phyloP scores from a whole-genome alignment of 2,797 vertebrate genomes.

The Bradypodion ventrale region DNA sequence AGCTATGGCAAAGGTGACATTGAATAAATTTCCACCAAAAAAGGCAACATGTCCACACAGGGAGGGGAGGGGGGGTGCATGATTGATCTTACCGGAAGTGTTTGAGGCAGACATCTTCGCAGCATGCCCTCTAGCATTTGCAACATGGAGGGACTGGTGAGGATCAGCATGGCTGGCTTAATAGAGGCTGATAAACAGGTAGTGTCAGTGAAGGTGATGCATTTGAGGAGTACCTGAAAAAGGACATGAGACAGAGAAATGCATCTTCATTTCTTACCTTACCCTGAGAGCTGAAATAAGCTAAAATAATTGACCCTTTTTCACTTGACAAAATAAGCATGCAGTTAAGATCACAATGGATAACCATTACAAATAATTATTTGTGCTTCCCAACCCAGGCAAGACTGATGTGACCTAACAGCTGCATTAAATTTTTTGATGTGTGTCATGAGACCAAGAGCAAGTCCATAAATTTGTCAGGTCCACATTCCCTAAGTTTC shows the following conservation, averaged over 20 bases:
- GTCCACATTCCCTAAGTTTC: too few species aligned
- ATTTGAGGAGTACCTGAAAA: background rate
- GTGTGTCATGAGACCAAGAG: too few species aligned
- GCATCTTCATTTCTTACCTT: background rate
- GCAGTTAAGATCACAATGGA: too few species aligned
- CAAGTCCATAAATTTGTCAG: too few species aligned
- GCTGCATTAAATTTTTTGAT: too few species aligned
- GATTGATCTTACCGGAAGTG: slow-evolving; percentile 33
- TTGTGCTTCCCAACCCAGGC: background rate
- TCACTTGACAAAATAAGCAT: too few species aligned
- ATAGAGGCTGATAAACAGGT: background rate
- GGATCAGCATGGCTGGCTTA: slow-evolving; percentile 5
- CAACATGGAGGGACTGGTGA: slow-evolving; percentile 37
- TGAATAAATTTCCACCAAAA: background rate
- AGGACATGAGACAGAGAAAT: background rate
- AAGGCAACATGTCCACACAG: background rate
- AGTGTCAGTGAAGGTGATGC: background rate
- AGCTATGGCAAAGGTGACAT: background rate
- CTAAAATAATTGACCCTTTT: too few species aligned
- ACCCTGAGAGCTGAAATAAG: too few species aligned
- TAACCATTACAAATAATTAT: too few species aligned
- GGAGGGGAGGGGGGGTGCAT: background rate
- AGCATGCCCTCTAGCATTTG: slow-evolving; percentile 1
- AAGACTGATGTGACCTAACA: background rate
- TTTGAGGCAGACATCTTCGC: slow-evolving; percentile 12